Evolutionary conservation across 2,113 vertebrate species (phyloP), one percentile per base, ranked within the genome.

Genomic region (Leucosticte australis): DNA sequence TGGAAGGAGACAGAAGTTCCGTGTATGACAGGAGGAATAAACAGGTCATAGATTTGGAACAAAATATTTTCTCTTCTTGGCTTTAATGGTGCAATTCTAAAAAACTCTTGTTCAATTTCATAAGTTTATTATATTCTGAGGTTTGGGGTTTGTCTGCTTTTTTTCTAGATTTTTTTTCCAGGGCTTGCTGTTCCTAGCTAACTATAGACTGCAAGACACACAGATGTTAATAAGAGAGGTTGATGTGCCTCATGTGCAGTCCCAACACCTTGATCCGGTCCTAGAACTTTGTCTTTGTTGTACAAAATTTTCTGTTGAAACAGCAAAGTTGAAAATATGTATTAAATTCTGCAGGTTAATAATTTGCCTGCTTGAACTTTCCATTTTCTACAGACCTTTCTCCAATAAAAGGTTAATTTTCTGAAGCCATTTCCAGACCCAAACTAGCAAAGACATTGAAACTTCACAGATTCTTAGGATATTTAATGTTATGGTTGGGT

Each of bases 61-160:
- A 1, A 86, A 83, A 44, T 62, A 4, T 73, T 83, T 87, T 82
- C 37, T 86, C 5, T 57, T n/a, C n/a, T 42, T 39, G 59, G 9
- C 21, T 91, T 65, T 77, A 75, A 41, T 18, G 6, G 11, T 71
- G 15, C 7, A 49, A 28, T 73, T 56, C 17, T 76, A 73, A 93
- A 85, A 10, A 60, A 35, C 6, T 42, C 28, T 50, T 75, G 6
- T 20, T 64, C 27, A 41, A 6, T 62, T 76, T 90, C 2, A 10
- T 24, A 19, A 33, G 4, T 56, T 92, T 82, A 67, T 85, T 82
- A 37, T 68, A 60, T 64, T 56, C 9, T 69, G 35, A 44, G 1
- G 1, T 63, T 86, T 83, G 33, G 9, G 2, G 0, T 0, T 47
- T 35, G 41, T 28, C 2, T 49, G 18, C 2, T n/a, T 37, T 55